phyloP scores from a whole-genome alignment of 2,797 vertebrate genomes.

The Acanthurus tractus region DNA sequence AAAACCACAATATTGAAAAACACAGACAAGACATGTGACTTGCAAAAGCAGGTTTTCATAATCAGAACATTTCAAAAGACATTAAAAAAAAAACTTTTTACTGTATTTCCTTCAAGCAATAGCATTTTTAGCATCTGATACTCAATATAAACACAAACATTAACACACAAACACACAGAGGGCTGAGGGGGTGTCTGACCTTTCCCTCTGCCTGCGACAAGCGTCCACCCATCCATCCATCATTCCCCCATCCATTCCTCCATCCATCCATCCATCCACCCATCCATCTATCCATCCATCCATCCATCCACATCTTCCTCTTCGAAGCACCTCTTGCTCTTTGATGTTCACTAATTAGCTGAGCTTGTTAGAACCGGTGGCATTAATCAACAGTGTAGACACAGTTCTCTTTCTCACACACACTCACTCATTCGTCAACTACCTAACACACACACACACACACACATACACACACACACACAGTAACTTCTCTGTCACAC shows the following conservation, averaged over 20 bases:
- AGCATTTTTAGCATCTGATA: slow-evolving; percentile 22
- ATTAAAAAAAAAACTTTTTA: background rate
- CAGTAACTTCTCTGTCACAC: slow-evolving; percentile 28
- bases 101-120: background rate
- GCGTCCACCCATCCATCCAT: slow-evolving; percentile 58
- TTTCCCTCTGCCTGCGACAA: slow-evolving; percentile 72
- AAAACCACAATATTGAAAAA: slow-evolving; percentile 5
- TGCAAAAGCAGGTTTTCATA: background rate
- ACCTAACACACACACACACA: slow-evolving; percentile 24
- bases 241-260: slow-evolving; percentile 19
- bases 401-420: slow-evolving; percentile 23
- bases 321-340: slow-evolving; percentile 59
- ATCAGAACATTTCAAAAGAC: slow-evolving; percentile 2
- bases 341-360: slow-evolving; percentile 83
- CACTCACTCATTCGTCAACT: slow-evolving; percentile 36
- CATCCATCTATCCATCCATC: slow-evolving; percentile 52
- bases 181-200: slow-evolving; percentile 72
- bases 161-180: slow-evolving; percentile 39
- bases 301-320: slow-evolving; percentile 61
- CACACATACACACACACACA: slow-evolving; percentile 39
- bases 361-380: slow-evolving; percentile 74
- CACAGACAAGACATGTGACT: background rate
- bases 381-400: slow-evolving; percentile 77
- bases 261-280: slow-evolving; percentile 51
- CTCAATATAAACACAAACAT: slow-evolving; percentile 21